A percentile compares a stretch with the other conserved stretches of the same genome.
phyloP scores from a whole-genome alignment of 2,888 invertebrate species.

The Caenorhabditis becei region DNA sequence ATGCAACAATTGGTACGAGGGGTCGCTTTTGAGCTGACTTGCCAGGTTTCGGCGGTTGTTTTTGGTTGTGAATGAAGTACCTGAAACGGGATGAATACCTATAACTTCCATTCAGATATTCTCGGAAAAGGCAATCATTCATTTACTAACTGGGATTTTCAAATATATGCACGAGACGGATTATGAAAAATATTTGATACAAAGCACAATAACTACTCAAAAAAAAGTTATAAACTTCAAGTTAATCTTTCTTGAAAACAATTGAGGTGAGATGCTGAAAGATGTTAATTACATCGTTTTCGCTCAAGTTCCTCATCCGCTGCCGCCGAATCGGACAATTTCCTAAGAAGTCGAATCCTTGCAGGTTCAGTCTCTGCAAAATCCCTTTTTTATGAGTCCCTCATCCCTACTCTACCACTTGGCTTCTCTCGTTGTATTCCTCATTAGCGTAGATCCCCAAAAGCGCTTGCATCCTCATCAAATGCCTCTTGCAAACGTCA shows the following conservation, averaged over 20 bases:
- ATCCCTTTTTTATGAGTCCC: background rate
- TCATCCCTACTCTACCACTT: background rate
- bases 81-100: too few species aligned
- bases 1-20: conserved; percentile 1
- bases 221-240: too few species aligned
- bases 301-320: conserved; percentile 1
- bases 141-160: too few species aligned
- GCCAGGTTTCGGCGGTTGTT: too few species aligned
- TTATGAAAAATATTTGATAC: background rate
- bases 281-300: conserved; percentile 34
- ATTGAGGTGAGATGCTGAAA: conserved; percentile 32
- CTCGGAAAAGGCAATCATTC: too few species aligned
- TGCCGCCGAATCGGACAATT: conserved; percentile 2
- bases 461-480: conserved; percentile 20
- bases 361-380: conserved; percentile 30
- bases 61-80: conserved; percentile 17
- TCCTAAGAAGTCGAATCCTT: conserved; percentile 20
- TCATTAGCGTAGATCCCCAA: background rate
- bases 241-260: conserved; percentile 26
- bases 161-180: background rate
- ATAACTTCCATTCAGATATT: too few species aligned
- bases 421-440: too few species aligned
- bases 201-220: too few species aligned
- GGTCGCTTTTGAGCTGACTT: too few species aligned
- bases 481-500: conserved; percentile 8